phyloP scores from a whole-genome alignment of 1,140 invertebrate genomes.

The Bombus sibiricus region DNA sequence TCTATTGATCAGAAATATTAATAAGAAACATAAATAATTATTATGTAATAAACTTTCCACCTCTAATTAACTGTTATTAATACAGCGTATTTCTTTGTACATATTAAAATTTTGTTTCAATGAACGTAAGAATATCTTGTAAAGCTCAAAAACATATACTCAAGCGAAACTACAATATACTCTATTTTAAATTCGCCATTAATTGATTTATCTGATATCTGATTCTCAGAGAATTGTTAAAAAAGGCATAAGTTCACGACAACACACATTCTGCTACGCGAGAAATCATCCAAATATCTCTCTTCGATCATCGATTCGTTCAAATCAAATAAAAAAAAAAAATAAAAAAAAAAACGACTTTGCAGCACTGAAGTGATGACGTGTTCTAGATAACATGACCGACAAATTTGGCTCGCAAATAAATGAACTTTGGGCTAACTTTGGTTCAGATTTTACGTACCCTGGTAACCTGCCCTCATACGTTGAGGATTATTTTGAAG shows the following conservation, averaged over 20 bases:
- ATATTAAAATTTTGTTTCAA: too few species aligned
- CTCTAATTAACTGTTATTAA: too few species aligned
- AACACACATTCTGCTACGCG: not conserved
- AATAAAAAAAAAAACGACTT: slow-evolving; percentile 25
- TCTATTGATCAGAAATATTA: too few species aligned
- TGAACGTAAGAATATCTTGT: too few species aligned
- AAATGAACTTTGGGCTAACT: slow-evolving; percentile 88
- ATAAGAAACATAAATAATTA: too few species aligned
- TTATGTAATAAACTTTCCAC: too few species aligned
- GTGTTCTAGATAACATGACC: slow-evolving; percentile 87
- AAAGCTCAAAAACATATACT: too few species aligned
- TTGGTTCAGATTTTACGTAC: slow-evolving; percentile 88
- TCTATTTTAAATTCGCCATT: not conserved
- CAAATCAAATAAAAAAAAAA: not conserved
- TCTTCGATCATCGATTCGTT: slow-evolving; percentile 1
- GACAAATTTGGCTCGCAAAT: slow-evolving; percentile 88
- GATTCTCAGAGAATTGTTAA: not conserved
- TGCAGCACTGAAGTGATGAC: slow-evolving; percentile 60
- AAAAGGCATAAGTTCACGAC: not conserved
- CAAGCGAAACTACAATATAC: not conserved
- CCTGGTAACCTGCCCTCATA: slow-evolving; percentile 88
- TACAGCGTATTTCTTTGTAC: too few species aligned
- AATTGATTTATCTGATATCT: too few species aligned
- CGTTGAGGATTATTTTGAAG: slow-evolving; percentile 90
- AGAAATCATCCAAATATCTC: not conserved